A percentile compares a stretch with the other conserved stretches of the same genome.
Evolutionary conservation across 2,797 vertebrate genomes (phyloP).

Genomic region (Tokudaia muenninki): DNA sequence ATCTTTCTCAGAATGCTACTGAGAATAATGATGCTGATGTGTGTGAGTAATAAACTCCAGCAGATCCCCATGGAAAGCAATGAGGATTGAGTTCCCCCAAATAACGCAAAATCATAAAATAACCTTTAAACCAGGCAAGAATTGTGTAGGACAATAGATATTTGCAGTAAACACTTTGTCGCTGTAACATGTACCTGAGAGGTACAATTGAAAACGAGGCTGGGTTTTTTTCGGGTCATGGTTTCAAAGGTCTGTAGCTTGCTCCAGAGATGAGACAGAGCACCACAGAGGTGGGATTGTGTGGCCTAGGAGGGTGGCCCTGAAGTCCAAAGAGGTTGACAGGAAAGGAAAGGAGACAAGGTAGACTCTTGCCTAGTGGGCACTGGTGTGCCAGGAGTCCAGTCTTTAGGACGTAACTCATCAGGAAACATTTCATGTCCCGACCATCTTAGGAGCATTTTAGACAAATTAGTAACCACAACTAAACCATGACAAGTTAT

Average conservation of each 20-base stretch:
- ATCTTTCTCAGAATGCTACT: background rate
- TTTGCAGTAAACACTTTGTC: background rate
- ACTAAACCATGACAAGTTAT: conserved; percentile 27
- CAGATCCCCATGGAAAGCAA: conserved; percentile 3
- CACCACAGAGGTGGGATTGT: background rate
- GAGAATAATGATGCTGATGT: background rate
- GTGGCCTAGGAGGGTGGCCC: background rate
- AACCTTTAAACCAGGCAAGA: conserved; percentile 11
- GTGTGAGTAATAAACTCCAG: background rate
- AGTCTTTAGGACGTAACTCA: background rate
- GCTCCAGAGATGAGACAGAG: background rate
- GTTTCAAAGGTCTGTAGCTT: background rate
- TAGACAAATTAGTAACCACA: conserved; percentile 19
- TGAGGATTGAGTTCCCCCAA: background rate
- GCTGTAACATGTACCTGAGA: background rate
- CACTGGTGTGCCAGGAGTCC: background rate
- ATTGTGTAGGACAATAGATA: background rate
- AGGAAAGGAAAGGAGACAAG: background rate
- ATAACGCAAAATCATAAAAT: background rate
- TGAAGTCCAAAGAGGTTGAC: background rate
- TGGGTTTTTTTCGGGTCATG: background rate
- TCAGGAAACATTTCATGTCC: background rate
- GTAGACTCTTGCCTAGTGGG: background rate
- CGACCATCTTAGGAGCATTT: conserved; percentile 6
- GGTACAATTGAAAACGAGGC: background rate